phyloP scores from a whole-genome alignment of 2,113 vertebrate genomes.

The Nerophis ophidion region DNA sequence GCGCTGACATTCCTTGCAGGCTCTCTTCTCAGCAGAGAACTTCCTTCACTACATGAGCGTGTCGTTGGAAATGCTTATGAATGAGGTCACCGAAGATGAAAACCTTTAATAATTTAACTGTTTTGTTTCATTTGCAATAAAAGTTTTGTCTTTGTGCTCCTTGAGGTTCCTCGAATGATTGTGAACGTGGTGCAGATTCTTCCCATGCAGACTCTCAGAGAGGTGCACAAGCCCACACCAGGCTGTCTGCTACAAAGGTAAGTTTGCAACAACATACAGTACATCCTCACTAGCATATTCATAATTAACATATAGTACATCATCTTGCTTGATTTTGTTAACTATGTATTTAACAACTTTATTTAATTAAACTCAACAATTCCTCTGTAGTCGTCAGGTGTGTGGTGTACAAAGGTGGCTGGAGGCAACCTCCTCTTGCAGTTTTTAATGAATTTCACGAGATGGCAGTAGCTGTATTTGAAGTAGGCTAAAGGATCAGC shows the following conservation, averaged over 20 bases:
- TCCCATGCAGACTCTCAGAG: slow-evolving; percentile 67
- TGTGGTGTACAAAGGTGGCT: no score
- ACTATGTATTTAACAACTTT: no score
- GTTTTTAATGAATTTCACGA: no score
- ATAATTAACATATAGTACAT: no score
- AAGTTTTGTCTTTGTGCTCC: not conserved
- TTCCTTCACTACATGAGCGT: slow-evolving; percentile 72
- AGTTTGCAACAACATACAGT: not conserved
- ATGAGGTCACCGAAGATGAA: slow-evolving; percentile 56
- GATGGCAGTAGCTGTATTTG: no score
- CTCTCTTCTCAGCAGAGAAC: slow-evolving; percentile 72
- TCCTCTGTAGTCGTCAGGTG: no score
- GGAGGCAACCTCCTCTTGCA: no score
- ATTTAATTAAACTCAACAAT: no score
- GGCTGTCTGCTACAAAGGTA: slow-evolving; percentile 75
- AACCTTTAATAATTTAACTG: not conserved
- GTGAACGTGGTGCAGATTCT: slow-evolving; percentile 77
- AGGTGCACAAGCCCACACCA: slow-evolving; percentile 70
- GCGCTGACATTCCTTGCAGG: slow-evolving; percentile 41
- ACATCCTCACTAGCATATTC: no score
- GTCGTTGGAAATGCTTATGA: slow-evolving; percentile 75
- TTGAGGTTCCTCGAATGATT: slow-evolving; percentile 75
- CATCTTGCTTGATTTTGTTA: no score
- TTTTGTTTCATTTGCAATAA: not conserved
- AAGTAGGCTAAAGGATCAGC: no score